Conservation (phyloP, 1,140 invertebrate species). For the Dinoponera quadriceps region DNA sequence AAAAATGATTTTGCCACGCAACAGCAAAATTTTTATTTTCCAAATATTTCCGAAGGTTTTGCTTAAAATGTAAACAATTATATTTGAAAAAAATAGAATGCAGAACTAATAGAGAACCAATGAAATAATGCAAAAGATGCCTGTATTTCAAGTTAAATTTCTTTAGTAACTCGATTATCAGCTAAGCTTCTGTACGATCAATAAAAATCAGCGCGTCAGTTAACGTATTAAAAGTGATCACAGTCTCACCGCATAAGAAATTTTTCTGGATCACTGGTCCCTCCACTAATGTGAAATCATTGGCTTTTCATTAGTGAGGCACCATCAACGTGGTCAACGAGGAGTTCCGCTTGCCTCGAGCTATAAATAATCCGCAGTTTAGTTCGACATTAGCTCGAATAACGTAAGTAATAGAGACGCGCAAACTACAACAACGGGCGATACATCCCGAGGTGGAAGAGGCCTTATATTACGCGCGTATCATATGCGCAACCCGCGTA, state of each 20-base stretch:
- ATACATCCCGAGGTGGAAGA: not conserved
- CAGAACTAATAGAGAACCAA: too few relatives aligned
- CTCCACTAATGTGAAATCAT: not conserved
- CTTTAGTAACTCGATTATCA: too few relatives aligned
- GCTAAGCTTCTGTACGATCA: too few relatives aligned
- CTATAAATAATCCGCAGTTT: not conserved
- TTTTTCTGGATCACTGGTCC: not conserved
- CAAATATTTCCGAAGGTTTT: too few relatives aligned
- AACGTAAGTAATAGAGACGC: not conserved
- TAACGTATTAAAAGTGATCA: not conserved
- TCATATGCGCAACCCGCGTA: not conserved
- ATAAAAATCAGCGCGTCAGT: too few relatives aligned
- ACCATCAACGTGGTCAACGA: not conserved
- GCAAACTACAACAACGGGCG: too few relatives aligned
- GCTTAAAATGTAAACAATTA: too few relatives aligned
- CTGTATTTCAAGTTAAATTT: too few relatives aligned
- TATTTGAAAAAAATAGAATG: too few relatives aligned
- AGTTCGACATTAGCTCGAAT: not conserved
- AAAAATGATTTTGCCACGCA: too few relatives aligned
- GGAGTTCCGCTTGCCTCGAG: not conserved
- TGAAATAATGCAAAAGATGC: too few relatives aligned
- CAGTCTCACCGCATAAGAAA: not conserved
- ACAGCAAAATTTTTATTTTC: too few relatives aligned
- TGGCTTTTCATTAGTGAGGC: not conserved
- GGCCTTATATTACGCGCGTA: not conserved